phyloP scores from a whole-genome alignment of 30 jellyfish, hydroid and myxozoan genomes.

The Rhopilema esculentum region DNA sequence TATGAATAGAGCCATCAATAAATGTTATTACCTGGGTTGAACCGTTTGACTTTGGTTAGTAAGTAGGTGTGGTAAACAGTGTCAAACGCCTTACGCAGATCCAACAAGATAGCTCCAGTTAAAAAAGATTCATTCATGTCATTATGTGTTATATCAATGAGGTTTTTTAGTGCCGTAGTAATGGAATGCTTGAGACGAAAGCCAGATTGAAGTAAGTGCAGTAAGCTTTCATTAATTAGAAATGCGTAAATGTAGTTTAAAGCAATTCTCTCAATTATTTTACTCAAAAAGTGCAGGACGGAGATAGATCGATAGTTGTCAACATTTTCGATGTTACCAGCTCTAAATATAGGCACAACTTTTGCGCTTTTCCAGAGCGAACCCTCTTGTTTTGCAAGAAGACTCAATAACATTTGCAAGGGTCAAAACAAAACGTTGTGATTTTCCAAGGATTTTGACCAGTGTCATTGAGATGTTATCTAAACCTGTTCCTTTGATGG shows the following conservation, averaged over 20 bases:
- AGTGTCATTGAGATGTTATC: constrained; percentile 14
- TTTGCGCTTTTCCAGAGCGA: too few relatives aligned
- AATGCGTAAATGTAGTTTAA: constrained; percentile 26
- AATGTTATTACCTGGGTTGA: constrained; percentile 5
- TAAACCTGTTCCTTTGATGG: constrained; percentile 8
- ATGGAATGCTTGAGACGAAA: constrained; percentile 21
- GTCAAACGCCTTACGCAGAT: constrained; percentile 64
- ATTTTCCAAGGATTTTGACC: constrained; percentile 7
- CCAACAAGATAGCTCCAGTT: constrained; percentile 32
- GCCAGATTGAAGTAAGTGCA: constrained; percentile 29
- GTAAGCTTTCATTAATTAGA: constrained; percentile 3
- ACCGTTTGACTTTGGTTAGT: constrained; percentile 26
- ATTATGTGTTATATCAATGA: constrained; percentile 13
- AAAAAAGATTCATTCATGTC: constrained; percentile 23
- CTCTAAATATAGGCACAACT: too few relatives aligned
- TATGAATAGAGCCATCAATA: constrained; percentile 43
- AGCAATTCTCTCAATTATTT: constrained; percentile 25
- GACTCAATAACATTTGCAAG: too few relatives aligned
- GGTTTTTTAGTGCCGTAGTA: constrained; percentile 32
- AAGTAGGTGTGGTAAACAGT: constrained; percentile 36
- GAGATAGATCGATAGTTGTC: constrained; percentile 39
- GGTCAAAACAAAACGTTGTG: too few relatives aligned
- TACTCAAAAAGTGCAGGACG: constrained; percentile 41
- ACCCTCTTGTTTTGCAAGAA: too few relatives aligned
- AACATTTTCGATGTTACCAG: too few relatives aligned